Base-by-base conservation (phyloP, 2,797 vertebrate genomes). In the Takifugu ocellatus region DNA sequence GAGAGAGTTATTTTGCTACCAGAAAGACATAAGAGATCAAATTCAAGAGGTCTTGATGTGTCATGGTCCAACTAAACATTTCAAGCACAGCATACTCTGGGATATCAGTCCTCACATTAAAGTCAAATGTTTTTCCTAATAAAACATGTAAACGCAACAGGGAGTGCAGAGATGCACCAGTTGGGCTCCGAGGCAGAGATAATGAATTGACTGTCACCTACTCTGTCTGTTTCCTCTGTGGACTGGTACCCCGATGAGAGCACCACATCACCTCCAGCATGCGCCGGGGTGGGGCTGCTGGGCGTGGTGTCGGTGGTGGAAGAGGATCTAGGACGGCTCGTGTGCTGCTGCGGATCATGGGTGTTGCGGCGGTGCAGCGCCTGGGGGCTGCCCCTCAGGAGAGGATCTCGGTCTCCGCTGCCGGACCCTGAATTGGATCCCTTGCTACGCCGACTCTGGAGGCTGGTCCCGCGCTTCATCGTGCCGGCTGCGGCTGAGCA, bases 391-490 rank as follows among this genome's bases (percentile, higher is more conserved):
- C 94, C 93, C 70, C 81, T 84, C 25, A 79, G 63, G 27, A 84
- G 79, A 9, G 88, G 85, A 83, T 96, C 84, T 0, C 75, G 78
- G 60, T 90, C 89, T 56, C 77, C 78, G 5, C 83, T 93, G 87
- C 76, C 91, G 79, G 82, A 80, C 44, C 78, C 74, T 0, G 77
- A 74, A 31, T 68, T 72, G 80, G 92, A 2, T 63, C 91, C 82
- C 87, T 92, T 61, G 51, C 72, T 84, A 68, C 91, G 83, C 70
- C 89, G 85, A 87, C 92, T 94, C 75, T 95, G 95, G 81, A 95
- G 91, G 90, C 94, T 96, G n/a, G 93, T 93, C 74, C 95, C 94
- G 63, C 95, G 92, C 90, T 93, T 96, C 88, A 96, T 96, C 68
- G 83, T 92, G 84, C 92, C 93, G 47, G 85, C 90, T 61, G 91